Evolutionary conservation across 2,113 vertebrate genomes (phyloP).

Genomic region (Gymnocephalus cernua): DNA sequence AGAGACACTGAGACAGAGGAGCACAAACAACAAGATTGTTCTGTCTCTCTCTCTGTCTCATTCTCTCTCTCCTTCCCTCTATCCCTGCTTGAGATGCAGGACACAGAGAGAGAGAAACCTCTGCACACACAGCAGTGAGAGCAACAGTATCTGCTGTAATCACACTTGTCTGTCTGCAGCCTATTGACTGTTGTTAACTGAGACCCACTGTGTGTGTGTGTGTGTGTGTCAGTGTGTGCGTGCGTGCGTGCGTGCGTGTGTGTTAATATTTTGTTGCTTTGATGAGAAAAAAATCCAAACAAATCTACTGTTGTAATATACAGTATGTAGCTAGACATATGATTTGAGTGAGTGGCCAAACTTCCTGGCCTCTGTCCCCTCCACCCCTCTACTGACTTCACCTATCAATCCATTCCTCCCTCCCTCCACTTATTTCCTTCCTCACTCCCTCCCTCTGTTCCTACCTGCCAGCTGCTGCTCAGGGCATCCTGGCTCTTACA

Average conservation of each 20-base stretch:
- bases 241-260: conserved; percentile 49
- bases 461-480: conserved; percentile 93
- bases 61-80: background rate
- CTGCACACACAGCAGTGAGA: conserved; percentile 84
- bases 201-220: conserved; percentile 74
- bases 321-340: background rate
- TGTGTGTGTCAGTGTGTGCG: conserved; percentile 45
- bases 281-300: background rate
- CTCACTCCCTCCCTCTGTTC: conserved; percentile 54
- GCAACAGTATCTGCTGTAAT: conserved; percentile 95
- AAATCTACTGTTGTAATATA: background rate
- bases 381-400: conserved; percentile 6
- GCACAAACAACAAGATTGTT: conserved; percentile 44
- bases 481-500: conserved; percentile 72
- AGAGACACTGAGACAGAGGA: conserved; percentile 24
- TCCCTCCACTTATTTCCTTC: background rate
- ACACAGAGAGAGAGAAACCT: conserved; percentile 72
- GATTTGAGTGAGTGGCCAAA: background rate
- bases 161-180: conserved; percentile 95
- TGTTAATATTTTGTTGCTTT: background rate
- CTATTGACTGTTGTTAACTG: conserved; percentile 89
- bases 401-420: conserved; percentile 10
- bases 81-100: conserved; percentile 31
- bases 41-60: background rate
- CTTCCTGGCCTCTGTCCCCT: background rate